Evolutionary conservation across 2,113 vertebrate species (phyloP).

Genomic region (Eublepharis macularius): DNA sequence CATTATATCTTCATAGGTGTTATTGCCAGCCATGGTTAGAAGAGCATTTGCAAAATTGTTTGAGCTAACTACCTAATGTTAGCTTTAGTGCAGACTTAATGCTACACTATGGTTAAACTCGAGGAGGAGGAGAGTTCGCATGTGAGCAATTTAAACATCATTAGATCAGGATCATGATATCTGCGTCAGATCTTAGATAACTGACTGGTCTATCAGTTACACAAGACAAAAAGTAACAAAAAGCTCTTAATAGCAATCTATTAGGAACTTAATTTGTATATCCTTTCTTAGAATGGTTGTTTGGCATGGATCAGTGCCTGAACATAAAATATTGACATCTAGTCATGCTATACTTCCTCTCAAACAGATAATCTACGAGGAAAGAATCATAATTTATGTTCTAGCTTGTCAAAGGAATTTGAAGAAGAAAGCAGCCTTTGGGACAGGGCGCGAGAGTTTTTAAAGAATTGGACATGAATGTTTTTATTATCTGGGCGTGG

Average conservation of each 20-base stretch:
- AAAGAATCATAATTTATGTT: neutral
- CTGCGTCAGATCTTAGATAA: neutral
- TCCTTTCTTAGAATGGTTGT: neutral
- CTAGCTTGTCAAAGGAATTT: neutral
- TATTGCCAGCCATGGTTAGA: neutral
- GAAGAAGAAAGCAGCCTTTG: neutral
- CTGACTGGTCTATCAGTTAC: neutral
- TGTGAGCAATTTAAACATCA: neutral
- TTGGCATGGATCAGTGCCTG: neutral
- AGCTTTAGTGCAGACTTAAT: neutral
- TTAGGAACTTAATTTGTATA: neutral
- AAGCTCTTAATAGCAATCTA: neutral
- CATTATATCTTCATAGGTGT: neutral
- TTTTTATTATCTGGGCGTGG: too few relatives aligned
- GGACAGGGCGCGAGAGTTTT: neutral
- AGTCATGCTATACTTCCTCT: neutral
- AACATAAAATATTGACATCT: neutral
- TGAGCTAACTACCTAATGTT: neutral
- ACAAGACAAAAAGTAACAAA: neutral
- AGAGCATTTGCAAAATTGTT: neutral
- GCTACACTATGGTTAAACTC: neutral
- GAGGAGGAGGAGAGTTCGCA: neutral
- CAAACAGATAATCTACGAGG: neutral
- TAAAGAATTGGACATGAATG: neutral
- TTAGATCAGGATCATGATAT: neutral